These are phyloP conservation scores for Troglohyphantes excavatus DNA, from an alignment of 2,888 invertebrate species.

Conservation along the genomic window DNA sequence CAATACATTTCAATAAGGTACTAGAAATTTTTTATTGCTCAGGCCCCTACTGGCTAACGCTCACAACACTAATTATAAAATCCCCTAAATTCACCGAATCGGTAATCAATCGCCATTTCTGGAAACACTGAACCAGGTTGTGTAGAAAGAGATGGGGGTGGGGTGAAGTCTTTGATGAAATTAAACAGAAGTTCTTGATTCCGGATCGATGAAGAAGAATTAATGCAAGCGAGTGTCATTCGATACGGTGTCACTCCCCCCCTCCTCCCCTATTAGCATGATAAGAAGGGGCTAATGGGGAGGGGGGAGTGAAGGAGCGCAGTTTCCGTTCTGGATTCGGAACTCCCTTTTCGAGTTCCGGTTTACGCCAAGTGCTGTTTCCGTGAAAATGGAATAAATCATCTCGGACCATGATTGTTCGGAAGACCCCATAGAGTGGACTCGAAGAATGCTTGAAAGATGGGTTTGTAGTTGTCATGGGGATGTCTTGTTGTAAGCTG, in stretches of 20 bases:
- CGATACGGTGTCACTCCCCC: background rate
- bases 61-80: no score
- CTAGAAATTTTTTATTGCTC: no score
- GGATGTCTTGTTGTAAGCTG: no score
- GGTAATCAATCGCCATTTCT: no score
- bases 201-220: background rate
- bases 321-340: conserved; percentile 49
- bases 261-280: conserved; percentile 53
- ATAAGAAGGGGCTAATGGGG: conserved; percentile 57
- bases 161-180: conserved; percentile 49
- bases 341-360: conserved; percentile 41
- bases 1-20: no score
- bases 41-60: no score
- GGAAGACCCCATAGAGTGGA: background rate
- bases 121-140: no score
- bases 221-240: conserved; percentile 1
- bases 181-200: conserved; percentile 46
- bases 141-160: background rate
- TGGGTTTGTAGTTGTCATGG: no score
- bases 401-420: background rate
- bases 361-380: conserved; percentile 64
- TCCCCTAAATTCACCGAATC: no score
- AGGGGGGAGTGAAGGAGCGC: conserved; percentile 59
- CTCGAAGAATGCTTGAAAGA: no score
- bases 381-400: conserved; percentile 56